These are phyloP conservation scores for Mus pahari DNA, from an alignment of 2,113 vertebrate species.

Conservation along the genomic window DNA sequence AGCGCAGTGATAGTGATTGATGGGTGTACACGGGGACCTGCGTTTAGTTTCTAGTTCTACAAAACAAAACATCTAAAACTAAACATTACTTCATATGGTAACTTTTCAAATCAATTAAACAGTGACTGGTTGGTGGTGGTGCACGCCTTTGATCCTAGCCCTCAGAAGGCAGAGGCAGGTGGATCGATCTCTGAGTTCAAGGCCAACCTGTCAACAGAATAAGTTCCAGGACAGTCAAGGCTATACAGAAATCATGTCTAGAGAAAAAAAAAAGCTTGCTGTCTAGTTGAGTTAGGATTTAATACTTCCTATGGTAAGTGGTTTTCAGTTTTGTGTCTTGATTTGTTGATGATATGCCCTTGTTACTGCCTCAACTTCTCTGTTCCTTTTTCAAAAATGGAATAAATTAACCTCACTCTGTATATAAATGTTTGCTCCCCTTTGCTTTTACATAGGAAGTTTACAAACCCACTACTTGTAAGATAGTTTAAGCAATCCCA, in stretches of 20 bases:
- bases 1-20: not conserved
- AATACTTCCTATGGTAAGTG: not conserved
- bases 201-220: not conserved
- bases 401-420: slow-evolving; percentile 15
- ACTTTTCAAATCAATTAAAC: not conserved
- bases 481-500: slow-evolving; percentile 32
- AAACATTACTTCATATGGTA: not conserved
- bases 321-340: not conserved
- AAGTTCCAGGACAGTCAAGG: not conserved
- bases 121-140: not conserved
- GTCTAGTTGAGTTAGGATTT: not conserved
- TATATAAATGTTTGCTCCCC: not conserved
- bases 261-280: not conserved
- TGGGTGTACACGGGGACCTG: not conserved
- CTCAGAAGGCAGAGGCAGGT: not conserved
- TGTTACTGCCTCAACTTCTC: not conserved
- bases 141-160: not conserved
- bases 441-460: slow-evolving; percentile 46
- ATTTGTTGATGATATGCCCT: not conserved
- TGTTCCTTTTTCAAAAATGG: slow-evolving; percentile 25
- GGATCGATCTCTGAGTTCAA: not conserved
- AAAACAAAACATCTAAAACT: not conserved
- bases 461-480: not conserved
- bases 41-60: not conserved
- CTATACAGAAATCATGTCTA: not conserved